phyloP scores from a whole-genome alignment of 2,888 invertebrate genomes.

The Lycaena phlaeas region DNA sequence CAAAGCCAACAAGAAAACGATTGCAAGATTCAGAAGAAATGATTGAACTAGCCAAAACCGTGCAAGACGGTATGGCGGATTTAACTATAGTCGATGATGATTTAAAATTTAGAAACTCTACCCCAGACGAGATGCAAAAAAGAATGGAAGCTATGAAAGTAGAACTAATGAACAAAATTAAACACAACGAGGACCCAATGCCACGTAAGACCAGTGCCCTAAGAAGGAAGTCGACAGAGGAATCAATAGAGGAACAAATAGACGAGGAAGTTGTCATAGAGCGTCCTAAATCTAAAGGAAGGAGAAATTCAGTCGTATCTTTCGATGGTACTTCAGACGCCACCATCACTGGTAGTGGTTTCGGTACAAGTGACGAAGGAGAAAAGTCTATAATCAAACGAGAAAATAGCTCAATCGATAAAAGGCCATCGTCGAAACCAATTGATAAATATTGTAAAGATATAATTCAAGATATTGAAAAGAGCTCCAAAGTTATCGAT shows the following conservation, averaged over 20 bases:
- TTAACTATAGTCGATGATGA: slow-evolving; percentile 51
- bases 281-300: slow-evolving; percentile 51
- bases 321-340: slow-evolving; percentile 40
- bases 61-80: slow-evolving; percentile 71
- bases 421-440: slow-evolving; percentile 38
- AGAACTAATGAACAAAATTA: slow-evolving; percentile 56
- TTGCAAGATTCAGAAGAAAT: slow-evolving; percentile 57
- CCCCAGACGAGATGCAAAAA: slow-evolving; percentile 42
- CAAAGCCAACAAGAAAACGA: slow-evolving; percentile 39
- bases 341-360: slow-evolving; percentile 19
- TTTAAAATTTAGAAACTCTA: slow-evolving; percentile 28
- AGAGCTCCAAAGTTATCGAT: slow-evolving; percentile 60
- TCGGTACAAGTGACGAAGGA: slow-evolving; percentile 24
- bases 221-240: slow-evolving; percentile 44
- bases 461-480: slow-evolving; percentile 58
- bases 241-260: slow-evolving; percentile 49
- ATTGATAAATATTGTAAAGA: slow-evolving; percentile 59
- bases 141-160: slow-evolving; percentile 53
- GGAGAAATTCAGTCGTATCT: slow-evolving; percentile 45
- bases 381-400: slow-evolving; percentile 28
- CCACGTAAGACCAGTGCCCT: slow-evolving; percentile 45
- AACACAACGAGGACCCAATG: slow-evolving; percentile 36
- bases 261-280: slow-evolving; percentile 32
- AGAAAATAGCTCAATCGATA: slow-evolving; percentile 34
- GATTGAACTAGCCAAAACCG: slow-evolving; percentile 65